Conservation (phyloP, 2,888 invertebrate genomes). For the Lithophane socia region DNA sequence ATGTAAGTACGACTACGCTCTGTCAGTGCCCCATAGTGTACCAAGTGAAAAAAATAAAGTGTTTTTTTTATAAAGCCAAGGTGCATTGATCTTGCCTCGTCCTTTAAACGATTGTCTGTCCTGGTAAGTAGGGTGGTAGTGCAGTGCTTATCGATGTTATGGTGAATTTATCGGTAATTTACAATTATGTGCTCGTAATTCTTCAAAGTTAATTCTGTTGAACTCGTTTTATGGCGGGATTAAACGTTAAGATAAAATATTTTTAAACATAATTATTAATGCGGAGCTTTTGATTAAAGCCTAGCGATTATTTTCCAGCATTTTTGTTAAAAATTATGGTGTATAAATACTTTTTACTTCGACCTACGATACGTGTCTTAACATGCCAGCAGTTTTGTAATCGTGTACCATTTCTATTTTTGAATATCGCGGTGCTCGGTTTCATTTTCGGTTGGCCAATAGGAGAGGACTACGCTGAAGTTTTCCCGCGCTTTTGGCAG, state of each 20-base stretch:
- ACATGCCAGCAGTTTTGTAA: constrained; percentile 75
- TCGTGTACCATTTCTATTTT: constrained; percentile 85
- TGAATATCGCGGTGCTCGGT: constrained; percentile 90
- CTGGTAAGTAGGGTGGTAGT: constrained; percentile 83
- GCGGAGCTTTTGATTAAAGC: constrained; percentile 3
- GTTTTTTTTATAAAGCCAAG: constrained; percentile 75
- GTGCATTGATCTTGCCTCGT: constrained; percentile 78
- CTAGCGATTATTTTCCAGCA: not conserved
- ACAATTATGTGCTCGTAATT: constrained; percentile 45
- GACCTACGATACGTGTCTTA: constrained; percentile 43
- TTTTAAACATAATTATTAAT: constrained; percentile 14
- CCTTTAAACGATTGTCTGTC: constrained; percentile 63
- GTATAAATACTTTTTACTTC: constrained; percentile 57
- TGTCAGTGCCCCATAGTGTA: constrained; percentile 82
- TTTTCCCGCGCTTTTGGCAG: constrained; percentile 88
- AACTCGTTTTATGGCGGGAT: constrained; percentile 18
- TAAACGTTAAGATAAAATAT: constrained; percentile 35
- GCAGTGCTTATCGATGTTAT: constrained; percentile 72
- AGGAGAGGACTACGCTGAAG: constrained; percentile 76
- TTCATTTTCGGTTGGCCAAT: constrained; percentile 84
- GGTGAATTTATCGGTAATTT: constrained; percentile 62
- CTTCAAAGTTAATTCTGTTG: constrained; percentile 33
- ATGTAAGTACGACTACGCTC: constrained; percentile 87
- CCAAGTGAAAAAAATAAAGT: constrained; percentile 80
- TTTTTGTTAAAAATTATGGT: constrained; percentile 20